Percentiles rank a stretch among this genome's conserved stretches.
These are phyloP conservation scores for Drosophila meridionalis DNA, from an alignment of 2,888 invertebrate species.

Conservation along the genomic window DNA sequence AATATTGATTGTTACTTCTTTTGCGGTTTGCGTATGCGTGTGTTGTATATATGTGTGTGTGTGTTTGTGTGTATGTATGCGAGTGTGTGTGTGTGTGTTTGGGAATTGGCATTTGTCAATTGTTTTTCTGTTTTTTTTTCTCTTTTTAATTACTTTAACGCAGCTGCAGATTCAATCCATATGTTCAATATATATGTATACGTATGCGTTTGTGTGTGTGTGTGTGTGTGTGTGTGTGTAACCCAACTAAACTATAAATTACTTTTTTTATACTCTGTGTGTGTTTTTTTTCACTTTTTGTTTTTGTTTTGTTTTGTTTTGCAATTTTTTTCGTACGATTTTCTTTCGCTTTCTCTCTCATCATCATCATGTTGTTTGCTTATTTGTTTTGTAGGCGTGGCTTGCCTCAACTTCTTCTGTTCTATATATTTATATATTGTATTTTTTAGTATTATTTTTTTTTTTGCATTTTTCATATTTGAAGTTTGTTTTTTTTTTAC, in stretches of 20 bases:
- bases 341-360: slow-evolving; percentile 1
- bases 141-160: slow-evolving; percentile 39
- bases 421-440: slow-evolving; percentile 13
- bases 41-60: not conserved
- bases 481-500: slow-evolving; percentile 1
- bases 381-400: slow-evolving; percentile 15
- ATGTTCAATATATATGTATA: slow-evolving; percentile 13
- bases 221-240: slow-evolving; percentile 28
- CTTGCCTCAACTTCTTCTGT: slow-evolving; percentile 10
- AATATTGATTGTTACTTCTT: slow-evolving; percentile 41
- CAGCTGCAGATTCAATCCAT: slow-evolving; percentile 57
- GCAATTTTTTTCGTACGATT: slow-evolving; percentile 12
- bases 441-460: slow-evolving; percentile 13
- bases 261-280: slow-evolving; percentile 25
- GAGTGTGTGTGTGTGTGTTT: slow-evolving; percentile 21
- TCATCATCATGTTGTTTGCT: slow-evolving; percentile 10
- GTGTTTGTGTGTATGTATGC: slow-evolving; percentile 15
- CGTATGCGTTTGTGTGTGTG: slow-evolving; percentile 12
- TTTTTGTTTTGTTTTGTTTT: not conserved
- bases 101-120: slow-evolving; percentile 33
- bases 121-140: slow-evolving; percentile 18
- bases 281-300: slow-evolving; percentile 2
- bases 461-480: slow-evolving; percentile 16
- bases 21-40: slow-evolving; percentile 9
- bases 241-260: slow-evolving; percentile 49